Percentiles rank a stretch among this genome's conserved stretches.
phyloP scores from a whole-genome alignment of 2,888 invertebrate species.

The Anoplius nigerrimus region DNA sequence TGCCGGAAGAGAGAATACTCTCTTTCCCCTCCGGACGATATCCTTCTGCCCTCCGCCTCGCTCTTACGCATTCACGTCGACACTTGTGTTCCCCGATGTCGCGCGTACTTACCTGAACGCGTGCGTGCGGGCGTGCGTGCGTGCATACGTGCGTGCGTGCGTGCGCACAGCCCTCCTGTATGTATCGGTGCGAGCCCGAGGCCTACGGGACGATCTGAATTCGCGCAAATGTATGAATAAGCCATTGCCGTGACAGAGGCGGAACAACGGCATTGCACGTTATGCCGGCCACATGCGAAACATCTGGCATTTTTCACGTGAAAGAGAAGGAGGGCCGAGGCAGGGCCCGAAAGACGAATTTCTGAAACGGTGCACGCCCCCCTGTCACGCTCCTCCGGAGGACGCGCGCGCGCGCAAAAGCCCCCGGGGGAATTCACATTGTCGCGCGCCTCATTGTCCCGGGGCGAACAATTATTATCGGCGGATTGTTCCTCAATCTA shows the following conservation, averaged over 20 bases:
- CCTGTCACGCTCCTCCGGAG: conserved; percentile 69
- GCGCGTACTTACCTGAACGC: background rate
- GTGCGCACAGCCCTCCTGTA: conserved; percentile 7
- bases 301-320: conserved; percentile 75
- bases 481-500: conserved; percentile 71
- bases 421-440: conserved; percentile 67
- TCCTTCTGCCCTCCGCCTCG: background rate
- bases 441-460: conserved; percentile 63
- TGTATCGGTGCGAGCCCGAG: conserved; percentile 27
- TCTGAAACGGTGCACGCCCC: conserved; percentile 72
- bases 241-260: conserved; percentile 51
- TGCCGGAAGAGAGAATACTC: conserved; percentile 25
- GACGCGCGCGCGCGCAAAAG: conserved; percentile 50
- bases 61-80: no score
- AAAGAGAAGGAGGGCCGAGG: conserved; percentile 63
- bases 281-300: conserved; percentile 72
- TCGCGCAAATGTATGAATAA: conserved; percentile 56
- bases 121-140: background rate
- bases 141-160: background rate
- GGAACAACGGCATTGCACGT: conserved; percentile 55
- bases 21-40: conserved; percentile 3
- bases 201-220: conserved; percentile 43
- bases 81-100: no score
- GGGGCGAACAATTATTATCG: conserved; percentile 67
- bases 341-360: conserved; percentile 68